Evolutionary conservation across 2,113 vertebrate genomes (phyloP).

Genomic region (Heterocephalus glaber): DNA sequence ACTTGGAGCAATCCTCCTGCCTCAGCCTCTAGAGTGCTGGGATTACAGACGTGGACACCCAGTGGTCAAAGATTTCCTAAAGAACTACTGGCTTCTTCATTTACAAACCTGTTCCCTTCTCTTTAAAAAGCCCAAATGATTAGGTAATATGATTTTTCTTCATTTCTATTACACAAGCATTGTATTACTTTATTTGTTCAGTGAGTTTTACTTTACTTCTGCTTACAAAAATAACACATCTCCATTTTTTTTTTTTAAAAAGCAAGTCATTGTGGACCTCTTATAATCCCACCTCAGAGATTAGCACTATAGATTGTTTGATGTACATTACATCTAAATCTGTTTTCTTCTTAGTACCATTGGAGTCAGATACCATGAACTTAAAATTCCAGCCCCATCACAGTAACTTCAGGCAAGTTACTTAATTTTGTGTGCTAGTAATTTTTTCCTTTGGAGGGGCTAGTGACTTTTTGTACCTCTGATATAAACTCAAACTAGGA

Average conservation of each 20-base stretch:
- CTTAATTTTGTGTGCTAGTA: background rate
- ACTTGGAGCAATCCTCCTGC: background rate
- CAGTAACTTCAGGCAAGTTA: background rate
- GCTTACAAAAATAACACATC: conserved; percentile 30
- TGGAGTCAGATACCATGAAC: background rate
- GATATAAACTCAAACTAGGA: background rate
- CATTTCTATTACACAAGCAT: background rate
- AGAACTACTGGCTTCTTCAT: conserved; percentile 5
- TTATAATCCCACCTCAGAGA: background rate
- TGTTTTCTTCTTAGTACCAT: background rate
- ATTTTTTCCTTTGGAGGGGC: background rate
- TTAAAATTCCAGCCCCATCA: background rate
- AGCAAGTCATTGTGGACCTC: background rate
- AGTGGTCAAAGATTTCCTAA: background rate
- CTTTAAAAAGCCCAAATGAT: conserved; percentile 21
- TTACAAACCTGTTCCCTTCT: background rate
- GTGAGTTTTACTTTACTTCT: conserved; percentile 27
- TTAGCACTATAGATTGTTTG: background rate
- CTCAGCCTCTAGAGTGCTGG: background rate
- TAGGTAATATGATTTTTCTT: background rate
- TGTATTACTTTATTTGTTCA: background rate
- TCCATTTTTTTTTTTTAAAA: background rate
- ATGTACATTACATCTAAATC: background rate
- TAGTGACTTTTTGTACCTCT: background rate
- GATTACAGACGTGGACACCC: background rate